Base-by-base conservation (phyloP, 2,113 vertebrate genomes). In the Cyprinodon brontotheroides region DNA sequence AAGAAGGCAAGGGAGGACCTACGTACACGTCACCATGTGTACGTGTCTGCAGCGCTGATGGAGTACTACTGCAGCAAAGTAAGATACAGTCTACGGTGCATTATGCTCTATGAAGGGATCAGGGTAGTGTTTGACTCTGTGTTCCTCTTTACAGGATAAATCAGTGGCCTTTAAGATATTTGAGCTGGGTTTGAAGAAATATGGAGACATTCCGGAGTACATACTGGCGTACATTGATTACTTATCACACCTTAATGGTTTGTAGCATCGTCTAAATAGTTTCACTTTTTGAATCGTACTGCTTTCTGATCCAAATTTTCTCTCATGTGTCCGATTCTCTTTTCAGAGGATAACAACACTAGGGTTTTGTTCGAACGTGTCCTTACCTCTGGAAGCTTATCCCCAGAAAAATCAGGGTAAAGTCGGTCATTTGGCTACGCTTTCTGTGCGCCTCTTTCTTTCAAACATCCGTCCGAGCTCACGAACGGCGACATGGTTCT, bases 161-260 rank as follows among this genome's bases (percentile, higher is more conserved):
- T 99, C 98, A 10, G 98, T 99, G 94, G 98, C 98, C 93, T 99
- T 99, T 90, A 99, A 99, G 93, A 99, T 99, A 91, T 99, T 99
- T 94, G 98, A 99, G 86, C 95, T 99, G 59, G 98, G 98, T 69
- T 92, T 99, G 86, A 99, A 99, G 94, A 99, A 99, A 90, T 99
- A 99, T 6, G 98, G 98, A 15, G 98, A 99, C 91, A 97, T 99
- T 94, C 98, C 98, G 89, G 98, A 99, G 92, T 99, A 99, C 75
- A 98, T 99, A 53, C 93, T 99, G 84, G 98, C 98, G 0, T 99
- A 99, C 89, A 99, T 99, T 13, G 98, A 99, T 92, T 99, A 99
- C 91, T 96, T 99, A 87, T 99, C 98, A 83, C 98, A 99, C 78
- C 96, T 99, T 70, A 99, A 99, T 75, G 98, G 98, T 99, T 96